Base-by-base conservation (phyloP, 2,888 invertebrate genomes). In the Plagiodera versicolora region DNA sequence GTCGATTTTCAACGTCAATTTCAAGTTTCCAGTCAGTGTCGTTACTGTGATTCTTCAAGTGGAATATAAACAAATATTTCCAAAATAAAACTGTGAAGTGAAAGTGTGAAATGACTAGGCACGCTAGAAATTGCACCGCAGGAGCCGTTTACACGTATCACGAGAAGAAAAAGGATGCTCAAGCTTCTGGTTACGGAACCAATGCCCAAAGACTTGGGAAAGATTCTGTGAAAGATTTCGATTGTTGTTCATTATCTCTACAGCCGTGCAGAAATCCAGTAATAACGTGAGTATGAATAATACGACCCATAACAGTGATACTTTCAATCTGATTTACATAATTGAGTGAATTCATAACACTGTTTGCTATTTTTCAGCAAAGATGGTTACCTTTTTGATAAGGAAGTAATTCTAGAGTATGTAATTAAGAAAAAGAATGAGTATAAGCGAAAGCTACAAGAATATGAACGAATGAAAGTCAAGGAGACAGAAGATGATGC, bases 61-160 rank as follows among this genome's bases (percentile, higher is more conserved):
- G n/a, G n/a, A n/a, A n/a, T n/a, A n/a, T n/a, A n/a, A n/a, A n/a
- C n/a, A n/a, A n/a, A n/a, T n/a, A n/a, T n/a, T n/a, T n/a, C n/a
- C n/a, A n/a, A n/a, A n/a, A n/a, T n/a, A n/a, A n/a, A n/a, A n/a
- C n/a, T n/a, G n/a, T n/a, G n/a, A n/a, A n/a, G n/a, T n/a, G n/a
- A n/a, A n/a, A n/a, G n/a, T n/a, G n/a, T n/a, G 30, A 70, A 70
- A 95, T 95, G 95, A 95, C 95, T 0, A 86, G 99, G 56, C 99
- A 99, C 77, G 98, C 97, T 9, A 89, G 95, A 79, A 99, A 99
- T 82, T 95, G 95, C 75, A 99, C 99, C 1, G 98, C 99, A 0
- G 95, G 97, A 58, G 94, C 98, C 8, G 98, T 98, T 9, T 99
- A 99, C 78, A 96, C 98, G 0, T 98, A 99, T 74, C 94, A 97